Base-by-base conservation (phyloP, 2,888 invertebrate genomes). In the Volucella zonaria region DNA sequence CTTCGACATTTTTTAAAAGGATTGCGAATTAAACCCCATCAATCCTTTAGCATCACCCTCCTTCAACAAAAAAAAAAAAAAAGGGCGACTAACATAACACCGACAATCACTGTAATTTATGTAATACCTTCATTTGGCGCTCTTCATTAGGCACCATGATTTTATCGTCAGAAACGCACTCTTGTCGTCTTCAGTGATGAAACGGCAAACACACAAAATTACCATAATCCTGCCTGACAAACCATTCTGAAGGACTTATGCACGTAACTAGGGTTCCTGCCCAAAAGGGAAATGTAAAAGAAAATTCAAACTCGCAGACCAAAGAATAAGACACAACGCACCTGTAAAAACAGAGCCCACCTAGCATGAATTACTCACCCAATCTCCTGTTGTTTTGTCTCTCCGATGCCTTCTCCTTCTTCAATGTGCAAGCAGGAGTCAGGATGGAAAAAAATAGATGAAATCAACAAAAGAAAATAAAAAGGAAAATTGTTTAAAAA, bases 101-200 rank as follows among this genome's bases (percentile, higher is more conserved):
- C 67, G 62, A 85, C 62, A 85, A 81, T 76, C 62, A 68, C 58
- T 54, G 68, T 85, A 85, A 85, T 85, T 85, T 85, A 85, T 77
- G 81, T 85, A 81, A 80, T 85, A 77, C 76, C 85, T 81, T 76
- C 81, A 77, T 81, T 85, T 74, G 76, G 76, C 76, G 51, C 68
- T 77, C 81, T 85, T 85, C 81, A 85, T 85, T 85, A 85, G 85
- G 85, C 81, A 76, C 68, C 76, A 76, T 71, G 85, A 80, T 85
- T 85, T 71, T 71, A 76, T 80, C 75, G 14, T 47, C 45, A 0
- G 52, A 85, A 85, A 81, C 81, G 81, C 85, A 71, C 79, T 66
- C 31, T 31, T 31, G 31, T 31, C 66, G 67, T 68, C 76, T 67
- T 58, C 71, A 68, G 62, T 54, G 47, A 73, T 74, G 23, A 73